Evolutionary conservation across 2,888 invertebrate species (phyloP), one percentile per base, ranked within the genome.

Genomic region (Venusia cambrica): DNA sequence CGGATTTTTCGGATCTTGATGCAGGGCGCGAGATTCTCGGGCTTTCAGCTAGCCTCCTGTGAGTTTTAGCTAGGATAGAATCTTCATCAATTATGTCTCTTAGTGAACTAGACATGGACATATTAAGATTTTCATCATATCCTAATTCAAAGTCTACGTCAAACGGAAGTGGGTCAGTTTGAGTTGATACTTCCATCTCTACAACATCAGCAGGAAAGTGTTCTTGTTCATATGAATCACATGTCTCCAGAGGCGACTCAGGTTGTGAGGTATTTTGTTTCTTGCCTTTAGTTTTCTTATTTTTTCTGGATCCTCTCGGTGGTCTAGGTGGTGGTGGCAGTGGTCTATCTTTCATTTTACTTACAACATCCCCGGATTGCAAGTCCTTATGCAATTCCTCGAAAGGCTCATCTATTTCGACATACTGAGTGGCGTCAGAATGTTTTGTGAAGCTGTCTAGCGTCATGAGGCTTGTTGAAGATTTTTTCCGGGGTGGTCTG

Each of bases 301-400:
- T 79, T 13, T 60, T 52, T 39, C 78, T 88, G 12, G 89, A 88
- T 9, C 88, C 89, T 44, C 95, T 89, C 0, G 95, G 94, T 16
- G 96, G 96, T 37, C 95, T 87, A 1, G 96, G 96, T 0, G 96
- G 96, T 2, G 96, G 92, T 1, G 96, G 96, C 47, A 96, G 73
- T 0, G 96, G 96, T 45, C 96, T 89, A 51, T 92, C 92, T 75
- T 94, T 94, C 92, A 96, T 96, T 81, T 92, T 94, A 57, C 90
- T 92, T 1, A 95, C 88, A 20, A 94, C 88, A 42, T 92, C 92
- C 4, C 93, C 94, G 8, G 94, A 93, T 43, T 93, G 90, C 24
- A 95, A 75, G 57, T 92, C 89, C 54, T 90, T 90, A 26, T 89
- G 88, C 45, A 79, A 64, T 38, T 90, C 90, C 56, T 90, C 90